Conservation (phyloP, 1,140 invertebrate species). For the Galleria mellonella region DNA sequence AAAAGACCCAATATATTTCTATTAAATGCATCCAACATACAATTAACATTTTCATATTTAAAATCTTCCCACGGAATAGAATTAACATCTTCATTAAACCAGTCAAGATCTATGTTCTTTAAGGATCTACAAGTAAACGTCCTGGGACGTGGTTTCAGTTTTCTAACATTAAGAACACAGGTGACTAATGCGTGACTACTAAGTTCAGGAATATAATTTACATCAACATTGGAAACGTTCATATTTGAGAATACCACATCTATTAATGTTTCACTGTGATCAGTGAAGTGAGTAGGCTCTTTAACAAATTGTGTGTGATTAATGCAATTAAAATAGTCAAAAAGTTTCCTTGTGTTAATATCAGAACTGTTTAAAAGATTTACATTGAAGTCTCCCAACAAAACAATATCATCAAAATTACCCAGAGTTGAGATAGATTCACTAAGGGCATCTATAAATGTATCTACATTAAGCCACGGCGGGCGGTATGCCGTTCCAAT, state of each 20-base stretch:
- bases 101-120: neutral
- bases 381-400: neutral
- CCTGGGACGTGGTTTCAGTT: neutral
- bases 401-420: neutral
- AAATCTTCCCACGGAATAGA: neutral
- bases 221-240: neutral
- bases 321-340: neutral
- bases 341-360: neutral
- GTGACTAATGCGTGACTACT: neutral
- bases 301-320: neutral
- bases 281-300: neutral
- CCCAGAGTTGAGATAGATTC: neutral
- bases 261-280: neutral
- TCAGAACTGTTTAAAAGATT: neutral
- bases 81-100: neutral
- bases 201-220: neutral
- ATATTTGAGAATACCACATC: neutral
- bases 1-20: neutral
- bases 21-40: conserved; percentile 1
- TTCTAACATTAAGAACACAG: neutral
- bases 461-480: neutral
- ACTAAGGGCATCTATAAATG: neutral
- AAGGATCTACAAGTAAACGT: neutral
- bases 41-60: neutral
- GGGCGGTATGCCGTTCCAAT: neutral